Conservation (phyloP, 2,888 invertebrate species). For the Cecidostiba fungosa region DNA sequence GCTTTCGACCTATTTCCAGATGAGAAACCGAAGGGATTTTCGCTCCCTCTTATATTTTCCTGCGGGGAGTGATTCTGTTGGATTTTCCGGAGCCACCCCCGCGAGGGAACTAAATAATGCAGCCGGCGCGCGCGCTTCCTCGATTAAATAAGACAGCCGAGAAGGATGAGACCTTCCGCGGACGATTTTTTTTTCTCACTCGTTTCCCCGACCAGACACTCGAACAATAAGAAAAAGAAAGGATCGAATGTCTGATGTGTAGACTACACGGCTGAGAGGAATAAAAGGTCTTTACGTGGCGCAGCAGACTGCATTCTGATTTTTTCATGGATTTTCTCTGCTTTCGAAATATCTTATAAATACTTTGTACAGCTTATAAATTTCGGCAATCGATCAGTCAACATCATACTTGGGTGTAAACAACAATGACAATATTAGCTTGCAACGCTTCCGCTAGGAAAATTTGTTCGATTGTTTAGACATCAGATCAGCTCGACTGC, state of each 20-base stretch:
- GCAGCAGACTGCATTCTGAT: too few relatives aligned
- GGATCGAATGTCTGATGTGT: not conserved
- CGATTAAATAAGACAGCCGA: not conserved
- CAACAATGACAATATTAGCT: not conserved
- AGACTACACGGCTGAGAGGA: not conserved
- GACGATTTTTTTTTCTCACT: too few relatives aligned
- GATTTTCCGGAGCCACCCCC: not conserved
- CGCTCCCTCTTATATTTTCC: not conserved
- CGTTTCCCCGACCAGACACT: not conserved
- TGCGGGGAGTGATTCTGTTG: too few relatives aligned
- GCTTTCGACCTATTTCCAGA: not conserved
- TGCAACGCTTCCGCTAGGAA: not conserved
- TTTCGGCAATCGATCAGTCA: not conserved
- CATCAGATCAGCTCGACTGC: not conserved
- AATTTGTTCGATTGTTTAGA: not conserved
- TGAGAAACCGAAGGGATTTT: not conserved
- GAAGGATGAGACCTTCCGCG: not conserved
- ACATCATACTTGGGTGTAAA: not conserved
- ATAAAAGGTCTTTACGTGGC: not conserved
- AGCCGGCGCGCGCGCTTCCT: constrained; percentile 4
- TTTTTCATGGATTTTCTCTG: too few relatives aligned
- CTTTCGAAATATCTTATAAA: too few relatives aligned
- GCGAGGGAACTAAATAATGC: not conserved
- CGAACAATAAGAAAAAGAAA: not conserved
- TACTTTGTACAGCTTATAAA: too few relatives aligned